Percentiles rank a stretch among this genome's conserved stretches.
Conservation (phyloP, 2,888 invertebrate genomes). For the Tetranychus truncatus region DNA sequence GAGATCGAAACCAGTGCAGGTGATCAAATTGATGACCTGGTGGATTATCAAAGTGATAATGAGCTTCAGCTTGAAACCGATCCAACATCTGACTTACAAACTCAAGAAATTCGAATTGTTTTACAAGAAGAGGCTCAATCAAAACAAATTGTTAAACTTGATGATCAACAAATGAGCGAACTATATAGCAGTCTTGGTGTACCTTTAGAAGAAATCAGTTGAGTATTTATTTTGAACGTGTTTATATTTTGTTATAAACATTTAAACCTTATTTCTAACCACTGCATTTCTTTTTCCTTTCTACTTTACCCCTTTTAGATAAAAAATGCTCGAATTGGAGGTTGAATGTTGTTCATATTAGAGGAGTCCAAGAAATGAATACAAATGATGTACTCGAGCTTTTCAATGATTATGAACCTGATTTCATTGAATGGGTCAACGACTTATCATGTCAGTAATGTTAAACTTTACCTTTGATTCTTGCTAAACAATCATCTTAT, state of each 20-base stretch:
- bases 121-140: background rate
- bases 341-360: conserved; percentile 53
- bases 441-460: conserved; percentile 46
- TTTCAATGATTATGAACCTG: conserved; percentile 55
- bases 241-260: background rate
- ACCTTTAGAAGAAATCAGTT: background rate
- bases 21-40: background rate
- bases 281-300: background rate
- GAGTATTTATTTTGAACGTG: background rate
- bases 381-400: conserved; percentile 60
- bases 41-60: background rate
- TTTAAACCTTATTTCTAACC: background rate
- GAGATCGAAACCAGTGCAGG: background rate
- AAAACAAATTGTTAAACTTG: background rate
- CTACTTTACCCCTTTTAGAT: background rate
- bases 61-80: background rate
- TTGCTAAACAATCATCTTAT: no score
- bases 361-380: conserved; percentile 53
- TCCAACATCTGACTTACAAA: no score
- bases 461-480: no score
- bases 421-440: conserved; percentile 60
- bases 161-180: background rate
- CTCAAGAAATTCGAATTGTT: background rate
- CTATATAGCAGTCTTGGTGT: background rate
- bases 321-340: conserved; percentile 31